Conservation (phyloP, 2,797 vertebrate species). For the Spinibarbus caldwelli region DNA sequence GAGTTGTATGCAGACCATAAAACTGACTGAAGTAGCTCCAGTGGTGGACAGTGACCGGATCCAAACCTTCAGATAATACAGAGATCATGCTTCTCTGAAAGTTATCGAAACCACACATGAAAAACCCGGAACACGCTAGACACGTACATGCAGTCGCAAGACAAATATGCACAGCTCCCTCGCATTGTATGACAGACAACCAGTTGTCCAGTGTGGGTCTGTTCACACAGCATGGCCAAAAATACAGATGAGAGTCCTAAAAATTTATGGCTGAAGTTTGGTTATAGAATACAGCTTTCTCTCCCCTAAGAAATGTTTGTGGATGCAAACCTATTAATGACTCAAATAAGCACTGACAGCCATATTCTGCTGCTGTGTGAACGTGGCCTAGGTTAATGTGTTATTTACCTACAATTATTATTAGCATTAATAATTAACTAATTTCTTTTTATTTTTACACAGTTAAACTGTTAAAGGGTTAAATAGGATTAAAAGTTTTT, state of each 20-base stretch:
- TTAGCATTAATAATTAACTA: neutral
- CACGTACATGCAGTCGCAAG: neutral
- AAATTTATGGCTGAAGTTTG: no score
- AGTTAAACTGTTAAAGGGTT: neutral
- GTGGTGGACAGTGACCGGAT: neutral
- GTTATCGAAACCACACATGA: neutral
- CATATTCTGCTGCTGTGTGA: no score
- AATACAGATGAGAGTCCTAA: no score
- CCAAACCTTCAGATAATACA: neutral
- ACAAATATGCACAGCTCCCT: neutral
- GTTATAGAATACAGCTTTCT: no score
- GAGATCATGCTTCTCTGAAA: neutral
- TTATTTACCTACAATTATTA: no score
- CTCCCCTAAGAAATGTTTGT: no score
- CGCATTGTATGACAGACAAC: neutral
- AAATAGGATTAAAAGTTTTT: neutral
- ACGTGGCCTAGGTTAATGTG: no score
- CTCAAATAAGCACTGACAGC: no score
- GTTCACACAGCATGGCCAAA: no score
- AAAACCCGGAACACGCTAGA: neutral
- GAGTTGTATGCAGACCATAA: neutral
- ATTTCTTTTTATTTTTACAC: neutral
- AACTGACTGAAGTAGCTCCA: neutral
- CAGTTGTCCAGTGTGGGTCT: no score
- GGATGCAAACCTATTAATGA: no score